Conservation (phyloP, 2,113 vertebrate genomes). For the Limanda limanda region DNA sequence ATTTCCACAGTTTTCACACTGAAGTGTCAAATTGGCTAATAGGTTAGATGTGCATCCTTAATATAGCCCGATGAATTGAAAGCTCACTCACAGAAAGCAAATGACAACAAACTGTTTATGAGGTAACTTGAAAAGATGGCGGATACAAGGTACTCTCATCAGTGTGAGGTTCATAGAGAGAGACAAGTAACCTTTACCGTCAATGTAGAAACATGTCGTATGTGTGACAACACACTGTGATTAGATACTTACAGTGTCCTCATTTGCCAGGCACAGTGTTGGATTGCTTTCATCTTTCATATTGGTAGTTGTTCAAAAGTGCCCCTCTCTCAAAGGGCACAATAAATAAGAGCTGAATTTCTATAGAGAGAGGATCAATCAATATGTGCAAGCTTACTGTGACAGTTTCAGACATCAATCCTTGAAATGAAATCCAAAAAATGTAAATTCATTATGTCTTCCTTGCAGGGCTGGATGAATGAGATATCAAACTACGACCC, state of each 20-base stretch:
- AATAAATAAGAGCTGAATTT: too few relatives aligned
- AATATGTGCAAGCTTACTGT: background rate
- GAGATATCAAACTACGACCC: slow-evolving; percentile 95
- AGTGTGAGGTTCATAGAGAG: background rate
- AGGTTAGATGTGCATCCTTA: background rate
- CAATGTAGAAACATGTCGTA: background rate
- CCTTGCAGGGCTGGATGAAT: slow-evolving; percentile 95
- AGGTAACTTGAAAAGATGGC: slow-evolving; percentile 8
- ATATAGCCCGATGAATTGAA: slow-evolving; percentile 14
- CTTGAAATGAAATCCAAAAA: background rate
- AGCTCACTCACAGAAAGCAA: background rate
- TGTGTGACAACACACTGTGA: background rate
- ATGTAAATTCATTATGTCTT: slow-evolving; percentile 23
- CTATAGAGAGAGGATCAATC: background rate
- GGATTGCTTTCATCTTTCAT: background rate
- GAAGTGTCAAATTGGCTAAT: background rate
- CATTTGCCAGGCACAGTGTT: background rate
- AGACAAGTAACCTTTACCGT: background rate
- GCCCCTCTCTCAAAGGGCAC: background rate
- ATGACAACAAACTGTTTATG: slow-evolving; percentile 7
- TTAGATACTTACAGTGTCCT: slow-evolving; percentile 5
- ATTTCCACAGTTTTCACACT: background rate
- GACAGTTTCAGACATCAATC: background rate
- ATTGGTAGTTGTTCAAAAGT: slow-evolving; percentile 1
- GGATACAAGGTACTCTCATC: background rate